Percentiles rank a stretch among this genome's conserved stretches.
These are phyloP conservation scores for Cyprinodon variegatus DNA, from an alignment of 2,113 vertebrate genomes.

Conservation along the genomic window DNA sequence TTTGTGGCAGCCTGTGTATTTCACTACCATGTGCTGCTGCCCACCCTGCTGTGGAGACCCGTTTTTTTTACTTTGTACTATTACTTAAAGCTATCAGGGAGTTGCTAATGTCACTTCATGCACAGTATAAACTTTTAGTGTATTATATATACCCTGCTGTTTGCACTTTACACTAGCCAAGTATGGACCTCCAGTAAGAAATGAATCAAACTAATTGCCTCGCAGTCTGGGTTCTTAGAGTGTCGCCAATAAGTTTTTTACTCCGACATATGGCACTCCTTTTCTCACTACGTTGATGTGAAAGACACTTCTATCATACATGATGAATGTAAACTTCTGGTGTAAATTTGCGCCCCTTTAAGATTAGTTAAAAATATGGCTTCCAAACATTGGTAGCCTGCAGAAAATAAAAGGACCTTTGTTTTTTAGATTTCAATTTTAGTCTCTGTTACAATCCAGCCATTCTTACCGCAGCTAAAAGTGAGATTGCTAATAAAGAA, in stretches of 20 bases:
- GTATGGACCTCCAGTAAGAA: not conserved
- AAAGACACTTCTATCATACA: not conserved
- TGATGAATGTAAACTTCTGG: not conserved
- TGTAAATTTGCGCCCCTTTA: not conserved
- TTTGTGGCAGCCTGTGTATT: slow-evolving; percentile 2
- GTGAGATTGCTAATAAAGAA: not conserved
- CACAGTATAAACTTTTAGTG: not conserved
- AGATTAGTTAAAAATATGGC: not conserved
- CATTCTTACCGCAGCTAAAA: not conserved
- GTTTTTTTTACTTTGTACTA: not conserved
- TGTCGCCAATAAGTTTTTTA: not conserved
- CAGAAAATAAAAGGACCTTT: not conserved
- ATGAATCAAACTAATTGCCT: not conserved
- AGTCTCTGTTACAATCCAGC: not conserved
- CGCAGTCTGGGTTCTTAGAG: not conserved
- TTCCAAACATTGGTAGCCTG: not conserved
- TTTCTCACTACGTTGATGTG: too few species aligned
- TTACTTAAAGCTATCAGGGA: not conserved
- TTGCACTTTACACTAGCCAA: not conserved
- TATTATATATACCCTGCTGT: not conserved
- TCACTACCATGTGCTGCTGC: not conserved
- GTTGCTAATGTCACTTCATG: not conserved
- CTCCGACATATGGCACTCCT: not conserved
- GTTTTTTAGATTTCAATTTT: not conserved
- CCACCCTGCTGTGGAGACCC: not conserved